phyloP scores from a whole-genome alignment of 2,797 vertebrate genomes.

The Enteromius mattozi region DNA sequence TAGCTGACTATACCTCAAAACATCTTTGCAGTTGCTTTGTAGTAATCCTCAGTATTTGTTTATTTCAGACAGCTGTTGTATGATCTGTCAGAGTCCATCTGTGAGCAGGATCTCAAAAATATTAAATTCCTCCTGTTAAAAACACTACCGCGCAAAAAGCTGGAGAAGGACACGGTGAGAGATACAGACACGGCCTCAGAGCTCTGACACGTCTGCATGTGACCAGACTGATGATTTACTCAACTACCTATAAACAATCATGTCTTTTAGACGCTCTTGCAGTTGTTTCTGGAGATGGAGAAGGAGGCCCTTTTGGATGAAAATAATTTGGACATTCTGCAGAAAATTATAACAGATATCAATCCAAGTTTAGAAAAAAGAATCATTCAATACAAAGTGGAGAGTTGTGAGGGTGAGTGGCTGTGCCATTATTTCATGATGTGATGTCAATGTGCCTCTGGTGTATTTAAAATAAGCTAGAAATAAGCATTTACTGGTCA shows the following conservation, averaged over 20 bases:
- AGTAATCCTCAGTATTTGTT: background rate
- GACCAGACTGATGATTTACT: background rate
- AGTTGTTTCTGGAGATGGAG: constrained; percentile 83
- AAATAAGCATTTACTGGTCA: no score
- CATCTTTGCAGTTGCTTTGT: background rate
- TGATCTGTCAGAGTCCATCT: constrained; percentile 80
- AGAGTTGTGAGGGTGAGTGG: constrained; percentile 60
- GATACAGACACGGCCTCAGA: background rate
- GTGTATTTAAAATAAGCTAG: background rate
- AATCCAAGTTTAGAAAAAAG: constrained; percentile 70
- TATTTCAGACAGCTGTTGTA: constrained; percentile 83
- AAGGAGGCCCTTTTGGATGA: constrained; percentile 71
- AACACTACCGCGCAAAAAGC: constrained; percentile 61
- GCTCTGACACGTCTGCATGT: background rate
- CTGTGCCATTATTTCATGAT: background rate
- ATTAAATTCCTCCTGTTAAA: constrained; percentile 77
- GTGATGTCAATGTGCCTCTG: background rate
- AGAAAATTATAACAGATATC: constrained; percentile 48
- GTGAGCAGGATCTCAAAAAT: constrained; percentile 55
- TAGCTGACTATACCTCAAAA: no score
- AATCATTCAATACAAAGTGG: constrained; percentile 72
- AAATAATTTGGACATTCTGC: constrained; percentile 73
- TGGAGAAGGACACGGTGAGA: constrained; percentile 73
- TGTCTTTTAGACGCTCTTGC: constrained; percentile 79
- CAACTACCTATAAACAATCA: background rate